Evolutionary conservation across 2,797 vertebrate genomes (phyloP), one percentile per base, ranked within the genome.

Genomic region (Ciconia nigra): DNA sequence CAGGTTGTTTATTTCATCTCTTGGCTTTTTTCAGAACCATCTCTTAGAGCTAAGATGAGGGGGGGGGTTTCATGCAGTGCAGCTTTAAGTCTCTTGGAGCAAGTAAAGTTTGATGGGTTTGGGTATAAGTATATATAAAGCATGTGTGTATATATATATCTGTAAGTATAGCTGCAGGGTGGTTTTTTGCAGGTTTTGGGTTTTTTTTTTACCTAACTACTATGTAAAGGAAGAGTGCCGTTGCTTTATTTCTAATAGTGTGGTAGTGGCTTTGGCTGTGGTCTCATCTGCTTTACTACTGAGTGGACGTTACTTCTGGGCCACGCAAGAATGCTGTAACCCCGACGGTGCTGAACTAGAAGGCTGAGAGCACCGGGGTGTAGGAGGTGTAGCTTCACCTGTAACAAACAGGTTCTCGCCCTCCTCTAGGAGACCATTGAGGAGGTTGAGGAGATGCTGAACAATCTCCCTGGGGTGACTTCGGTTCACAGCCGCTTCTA

Each of bases 401-500:
- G 17, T 69, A 17, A 28, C 79, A 35, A 11, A 15, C 7, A 2
- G 5, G 18, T 44, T 54, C 59, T 33, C 26, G 2, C 71, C 72
- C 35, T 17, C 42, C 26, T 42, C 2, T 55, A 98, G 99, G 99
- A 99, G 98, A 97, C 99, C 46, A 99, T 99, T 2, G 99, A 99
- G 89, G 99, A 99, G 19, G 99, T 99, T 0, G 99, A 99, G 83
- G 99, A 99, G 87, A 99, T 99, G 98, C 97, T 99, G 90, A 99
- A 98, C 77, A 99, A 98, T 74, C 98, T 99, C 46, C 98, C 99
- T 0, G 99, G 99, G 1, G 99, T 99, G 94, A 99, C 99, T 0
- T 99, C 99, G 0, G 99, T 99, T 65, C 99, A 99, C 72, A 99
- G 99, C 18, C 99, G 99, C 7, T 99, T 99, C 97, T 99, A 99